Base-by-base conservation (phyloP, 2,797 vertebrate genomes). In the Argya squamiceps region DNA sequence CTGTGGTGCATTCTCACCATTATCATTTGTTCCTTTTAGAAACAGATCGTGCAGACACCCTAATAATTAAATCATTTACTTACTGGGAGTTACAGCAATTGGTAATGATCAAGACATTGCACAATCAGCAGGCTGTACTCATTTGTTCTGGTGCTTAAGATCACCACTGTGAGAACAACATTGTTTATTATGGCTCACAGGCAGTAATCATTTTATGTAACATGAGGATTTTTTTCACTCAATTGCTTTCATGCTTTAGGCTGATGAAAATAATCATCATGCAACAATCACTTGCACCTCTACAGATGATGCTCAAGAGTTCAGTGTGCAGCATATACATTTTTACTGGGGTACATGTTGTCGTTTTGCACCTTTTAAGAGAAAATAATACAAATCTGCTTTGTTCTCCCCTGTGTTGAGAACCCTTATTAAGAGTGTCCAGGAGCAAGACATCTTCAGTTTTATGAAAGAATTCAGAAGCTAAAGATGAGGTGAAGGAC, bases 151-250 rank as follows among this genome's bases (percentile, higher is more conserved):
- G 10, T 37, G 37, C 37, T 37, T 96, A 97, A 96, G 93, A 98
- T 96, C 97, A 98, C 84, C 92, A 95, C 96, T 96, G 97, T 78
- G 93, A 98, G 98, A 98, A 97, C 97, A 93, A 97, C 97, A 97
- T 95, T 98, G 97, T 98, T 98, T 99, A 98, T 98, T 98, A 98
- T 97, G 92, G 97, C 98, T 98, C 97, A 97, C 96, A 98, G 98
- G 98, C 98, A 97, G 96, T 93, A 98, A 98, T 98, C 97, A 98
- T 97, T 97, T 98, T 97, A 98, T 96, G 97, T 98, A 98, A 99
- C 97, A 97, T 62, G 97, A 98, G 93, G 97, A 96, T 97, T 98
- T 98, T 98, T 98, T 98, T 97, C 97, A 98, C 97, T 97, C 97
- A 98, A 97, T 98, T 98, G 96, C 96, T 97, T 97, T 97, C 88